A percentile compares a stretch with the other conserved stretches of the same genome.
phyloP scores from a whole-genome alignment of 2,797 vertebrate genomes.

The Mionectes olivaceus region DNA sequence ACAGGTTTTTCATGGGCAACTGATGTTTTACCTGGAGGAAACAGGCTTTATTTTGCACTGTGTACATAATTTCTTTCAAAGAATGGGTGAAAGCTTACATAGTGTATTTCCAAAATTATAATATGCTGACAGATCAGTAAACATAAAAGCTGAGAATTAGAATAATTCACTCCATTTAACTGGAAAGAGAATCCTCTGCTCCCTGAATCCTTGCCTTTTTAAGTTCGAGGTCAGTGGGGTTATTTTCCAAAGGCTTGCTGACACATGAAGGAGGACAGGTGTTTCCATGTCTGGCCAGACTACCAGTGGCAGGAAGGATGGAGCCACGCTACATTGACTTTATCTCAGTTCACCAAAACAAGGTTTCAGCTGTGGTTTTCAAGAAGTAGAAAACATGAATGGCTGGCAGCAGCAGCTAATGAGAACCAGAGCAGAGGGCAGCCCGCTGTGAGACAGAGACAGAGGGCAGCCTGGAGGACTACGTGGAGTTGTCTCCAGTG shows the following conservation, averaged over 20 bases:
- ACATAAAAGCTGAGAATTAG: neutral
- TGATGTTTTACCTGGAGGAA: neutral
- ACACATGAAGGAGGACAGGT: neutral
- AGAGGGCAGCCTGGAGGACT: neutral
- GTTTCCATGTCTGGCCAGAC: neutral
- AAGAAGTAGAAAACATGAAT: neutral
- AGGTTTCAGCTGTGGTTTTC: neutral
- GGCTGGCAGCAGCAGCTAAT: neutral
- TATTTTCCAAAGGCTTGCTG: neutral
- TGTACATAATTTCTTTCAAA: neutral
- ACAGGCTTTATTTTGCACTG: neutral
- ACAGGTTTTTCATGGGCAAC: neutral
- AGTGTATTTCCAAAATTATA: neutral
- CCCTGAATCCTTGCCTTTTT: neutral
- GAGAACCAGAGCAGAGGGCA: neutral
- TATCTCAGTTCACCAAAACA: neutral
- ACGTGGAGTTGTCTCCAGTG: fast-evolving
- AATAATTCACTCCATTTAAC: neutral
- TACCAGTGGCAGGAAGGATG: constrained; percentile 28
- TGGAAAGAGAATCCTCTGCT: neutral
- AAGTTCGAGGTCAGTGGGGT: neutral
- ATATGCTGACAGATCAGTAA: neutral
- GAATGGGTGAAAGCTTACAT: neutral
- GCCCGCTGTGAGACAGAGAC: neutral
- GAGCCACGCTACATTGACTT: constrained; percentile 45